Evolutionary conservation across 2,888 invertebrate species (phyloP).

Genomic region (Tachina fera): DNA sequence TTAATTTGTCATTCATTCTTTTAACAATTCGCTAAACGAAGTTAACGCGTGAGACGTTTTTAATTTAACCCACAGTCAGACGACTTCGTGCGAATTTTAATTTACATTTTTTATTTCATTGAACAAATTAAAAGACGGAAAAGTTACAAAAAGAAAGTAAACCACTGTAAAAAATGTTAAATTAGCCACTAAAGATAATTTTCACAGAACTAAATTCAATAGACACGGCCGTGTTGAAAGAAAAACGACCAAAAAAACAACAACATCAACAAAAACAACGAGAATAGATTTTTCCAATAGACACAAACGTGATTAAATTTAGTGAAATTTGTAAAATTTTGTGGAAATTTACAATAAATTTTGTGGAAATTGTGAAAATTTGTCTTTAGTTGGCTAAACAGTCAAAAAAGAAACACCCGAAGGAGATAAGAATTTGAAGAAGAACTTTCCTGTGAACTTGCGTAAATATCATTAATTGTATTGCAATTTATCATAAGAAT

Average conservation of each 20-base stretch:
- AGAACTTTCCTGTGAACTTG: neutral
- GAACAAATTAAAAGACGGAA: neutral
- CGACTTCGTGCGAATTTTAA: conserved; percentile 45
- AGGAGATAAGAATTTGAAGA: neutral
- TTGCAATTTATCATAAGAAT: conserved; percentile 45
- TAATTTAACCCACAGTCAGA: conserved; percentile 14
- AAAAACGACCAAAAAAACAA: conserved; percentile 33
- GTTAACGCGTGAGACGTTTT: conserved; percentile 56
- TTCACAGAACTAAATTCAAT: conserved; percentile 37
- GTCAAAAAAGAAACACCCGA: neutral
- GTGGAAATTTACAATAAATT: neutral
- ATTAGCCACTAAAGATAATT: conserved; percentile 30
- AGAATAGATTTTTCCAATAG: conserved; percentile 48
- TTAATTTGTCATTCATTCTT: conserved; percentile 44
- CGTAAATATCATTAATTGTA: conserved; percentile 17
- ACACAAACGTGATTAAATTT: conserved; percentile 37
- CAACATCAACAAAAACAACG: conserved; percentile 6
- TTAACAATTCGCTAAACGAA: conserved; percentile 54
- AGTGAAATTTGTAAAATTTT: neutral
- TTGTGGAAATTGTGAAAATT: conserved; percentile 25
- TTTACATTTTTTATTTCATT: conserved; percentile 48
- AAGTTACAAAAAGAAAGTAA: neutral
- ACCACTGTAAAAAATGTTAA: neutral
- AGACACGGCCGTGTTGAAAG: conserved; percentile 43
- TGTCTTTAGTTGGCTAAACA: conserved; percentile 43